Evolutionary conservation across 2,888 invertebrate genomes (phyloP).

Genomic region (Diarsia mendica): DNA sequence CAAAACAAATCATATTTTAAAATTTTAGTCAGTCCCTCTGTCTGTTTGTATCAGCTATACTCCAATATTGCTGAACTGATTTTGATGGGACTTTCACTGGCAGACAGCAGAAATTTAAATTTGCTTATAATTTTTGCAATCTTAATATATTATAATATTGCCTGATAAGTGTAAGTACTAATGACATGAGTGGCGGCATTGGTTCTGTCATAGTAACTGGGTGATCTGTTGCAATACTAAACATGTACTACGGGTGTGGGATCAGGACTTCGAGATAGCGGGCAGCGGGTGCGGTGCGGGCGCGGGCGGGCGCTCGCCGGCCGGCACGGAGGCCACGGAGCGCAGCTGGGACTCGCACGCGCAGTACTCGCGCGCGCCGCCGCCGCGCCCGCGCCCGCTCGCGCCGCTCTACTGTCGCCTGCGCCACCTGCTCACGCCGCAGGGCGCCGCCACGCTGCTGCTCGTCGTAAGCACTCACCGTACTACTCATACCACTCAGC

Average conservation of each 20-base stretch:
- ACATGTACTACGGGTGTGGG: constrained; percentile 55
- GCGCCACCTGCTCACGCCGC: constrained; percentile 74
- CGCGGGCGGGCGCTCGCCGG: constrained; percentile 85
- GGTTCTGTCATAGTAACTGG: too few relatives aligned
- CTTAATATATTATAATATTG: too few relatives aligned
- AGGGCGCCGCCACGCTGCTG: constrained; percentile 70
- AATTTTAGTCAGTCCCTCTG: too few relatives aligned
- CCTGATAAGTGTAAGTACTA: too few relatives aligned
- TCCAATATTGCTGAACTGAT: neutral
- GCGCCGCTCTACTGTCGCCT: constrained; percentile 87
- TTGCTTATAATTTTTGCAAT: too few relatives aligned
- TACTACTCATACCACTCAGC: neutral
- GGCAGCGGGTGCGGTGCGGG: constrained; percentile 87
- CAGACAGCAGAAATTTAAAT: neutral
- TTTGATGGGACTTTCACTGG: neutral
- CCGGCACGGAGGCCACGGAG: constrained; percentile 86
- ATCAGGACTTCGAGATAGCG: constrained; percentile 89
- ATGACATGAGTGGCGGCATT: too few relatives aligned
- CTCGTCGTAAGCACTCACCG: constrained; percentile 64
- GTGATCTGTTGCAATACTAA: constrained; percentile 44
- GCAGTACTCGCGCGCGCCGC: constrained; percentile 85
- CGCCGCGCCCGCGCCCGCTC: constrained; percentile 80
- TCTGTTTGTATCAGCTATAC: neutral
- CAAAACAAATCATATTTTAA: too few relatives aligned
- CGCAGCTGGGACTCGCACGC: constrained; percentile 90